These are phyloP conservation scores for Hylomyscus alleni DNA, from an alignment of 2,797 vertebrate genomes.

Conservation along the genomic window DNA sequence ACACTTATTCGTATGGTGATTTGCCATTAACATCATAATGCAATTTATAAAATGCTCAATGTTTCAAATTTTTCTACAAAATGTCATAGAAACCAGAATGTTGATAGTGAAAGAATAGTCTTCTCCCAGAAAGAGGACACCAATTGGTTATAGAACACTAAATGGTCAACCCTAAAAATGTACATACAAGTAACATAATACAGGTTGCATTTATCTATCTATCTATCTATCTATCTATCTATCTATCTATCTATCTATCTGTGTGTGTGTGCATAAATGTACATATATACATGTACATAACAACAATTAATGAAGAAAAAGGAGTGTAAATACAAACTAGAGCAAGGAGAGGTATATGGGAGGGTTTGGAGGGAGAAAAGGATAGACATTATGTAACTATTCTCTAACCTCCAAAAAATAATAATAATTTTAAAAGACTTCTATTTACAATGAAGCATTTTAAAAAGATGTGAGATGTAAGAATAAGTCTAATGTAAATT, in stretches of 20 bases:
- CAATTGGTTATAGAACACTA: background rate
- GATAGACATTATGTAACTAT: background rate
- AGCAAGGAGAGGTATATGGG: background rate
- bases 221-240: no score
- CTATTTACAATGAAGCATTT: background rate
- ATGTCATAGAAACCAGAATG: background rate
- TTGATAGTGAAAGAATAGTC: background rate
- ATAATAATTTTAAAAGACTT: background rate
- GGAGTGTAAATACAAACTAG: background rate
- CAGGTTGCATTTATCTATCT: background rate
- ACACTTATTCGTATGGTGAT: background rate
- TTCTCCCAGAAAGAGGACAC: background rate
- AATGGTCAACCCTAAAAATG: background rate
- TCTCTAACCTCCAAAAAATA: background rate
- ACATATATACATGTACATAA: background rate
- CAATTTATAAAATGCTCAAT: background rate
- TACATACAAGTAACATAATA: background rate
- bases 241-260: no score
- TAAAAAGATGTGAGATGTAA: background rate
- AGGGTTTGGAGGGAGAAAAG: background rate
- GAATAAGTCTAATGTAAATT: conserved; percentile 35
- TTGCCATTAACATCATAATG: background rate
- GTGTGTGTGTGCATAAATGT: background rate
- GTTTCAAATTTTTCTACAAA: background rate
- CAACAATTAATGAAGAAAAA: background rate